Percentiles rank a stretch among this genome's conserved stretches.
These are phyloP conservation scores for Cylindroiulus punctatus DNA, from an alignment of 2,888 invertebrate species.

Conservation along the genomic window DNA sequence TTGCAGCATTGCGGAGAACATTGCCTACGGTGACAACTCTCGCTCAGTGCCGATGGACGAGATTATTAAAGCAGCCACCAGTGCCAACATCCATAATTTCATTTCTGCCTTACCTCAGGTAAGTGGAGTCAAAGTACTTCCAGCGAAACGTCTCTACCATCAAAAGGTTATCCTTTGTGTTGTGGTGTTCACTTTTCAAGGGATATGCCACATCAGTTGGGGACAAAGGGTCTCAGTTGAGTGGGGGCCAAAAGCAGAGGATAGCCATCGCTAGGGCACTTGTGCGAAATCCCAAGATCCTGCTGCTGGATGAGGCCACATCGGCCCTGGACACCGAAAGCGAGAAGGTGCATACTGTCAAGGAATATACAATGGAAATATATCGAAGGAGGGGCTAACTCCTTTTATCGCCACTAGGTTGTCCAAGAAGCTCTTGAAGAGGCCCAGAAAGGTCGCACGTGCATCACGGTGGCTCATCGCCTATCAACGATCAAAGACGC, in stretches of 20 bases:
- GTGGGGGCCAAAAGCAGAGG: slow-evolving; percentile 87
- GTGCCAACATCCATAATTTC: slow-evolving; percentile 65
- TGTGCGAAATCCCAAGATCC: slow-evolving; percentile 69
- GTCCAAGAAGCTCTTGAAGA: slow-evolving; percentile 87
- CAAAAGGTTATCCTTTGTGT: too few relatives aligned
- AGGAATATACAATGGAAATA: too few relatives aligned
- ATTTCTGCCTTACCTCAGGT: slow-evolving; percentile 63
- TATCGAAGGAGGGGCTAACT: too few relatives aligned
- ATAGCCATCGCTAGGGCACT: slow-evolving; percentile 74
- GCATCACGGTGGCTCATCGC: slow-evolving; percentile 87
- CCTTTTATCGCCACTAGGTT: slow-evolving; percentile 69
- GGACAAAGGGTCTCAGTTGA: slow-evolving; percentile 79
- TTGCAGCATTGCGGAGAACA: slow-evolving; percentile 87
- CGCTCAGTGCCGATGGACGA: slow-evolving; percentile 75
- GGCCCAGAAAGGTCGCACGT: slow-evolving; percentile 82
- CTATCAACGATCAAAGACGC: slow-evolving; percentile 84
- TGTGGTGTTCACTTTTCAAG: too few relatives aligned
- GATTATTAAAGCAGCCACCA: slow-evolving; percentile 74
- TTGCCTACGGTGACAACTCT: slow-evolving; percentile 88
- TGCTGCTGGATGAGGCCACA: slow-evolving; percentile 72
- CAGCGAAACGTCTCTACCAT: too few relatives aligned
- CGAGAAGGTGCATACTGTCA: slow-evolving; percentile 69
- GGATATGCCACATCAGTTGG: slow-evolving; percentile 82
- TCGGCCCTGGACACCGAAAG: slow-evolving; percentile 77
- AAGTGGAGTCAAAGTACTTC: background rate